Base-by-base conservation (phyloP, 2,888 invertebrate species). In the Meloe dianella region DNA sequence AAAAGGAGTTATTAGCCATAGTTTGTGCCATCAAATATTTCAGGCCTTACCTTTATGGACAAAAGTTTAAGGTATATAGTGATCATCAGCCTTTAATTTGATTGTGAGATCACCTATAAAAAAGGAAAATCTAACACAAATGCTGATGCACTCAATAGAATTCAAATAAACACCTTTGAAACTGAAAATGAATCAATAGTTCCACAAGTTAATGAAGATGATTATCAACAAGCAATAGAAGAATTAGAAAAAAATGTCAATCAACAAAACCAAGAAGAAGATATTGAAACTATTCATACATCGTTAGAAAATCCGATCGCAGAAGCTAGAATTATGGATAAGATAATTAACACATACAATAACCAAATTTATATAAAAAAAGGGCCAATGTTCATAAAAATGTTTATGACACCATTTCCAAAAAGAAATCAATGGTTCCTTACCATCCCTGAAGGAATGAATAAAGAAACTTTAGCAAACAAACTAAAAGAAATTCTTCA, bases 21-120 rank as follows among this genome's bases (percentile, higher is more conserved):
- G 60, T 70, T 7, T 68, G 66, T 65, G 60, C 63, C 3, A 27
- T 56, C 4, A 64, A 66, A 58, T 64, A 68, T 24, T 68, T 66
- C 17, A 14, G 66, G 14, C 64, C 69, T n/a, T 67, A 67, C n/a
- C 10, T 63, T 0, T 67, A 51, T 29, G 63, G 57, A 17, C n/a
- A 47, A 20, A 60, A 63, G 57, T 71, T 69, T 32, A 65, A 29
- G 17, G 29, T 65, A 66, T 75, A 79, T 3, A 84, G 82, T 0
- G 84, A 84, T 61, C 83, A 84, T 65, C 73, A 78, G 61, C 81
- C 81, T 1, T 62, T 83, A 81, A 64, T 80, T 69, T 27, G 75
- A 76, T 29, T 51, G 12, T 10, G 51, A 51, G 0, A 51, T 51
- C 75, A 22, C 10, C 0, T 51, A 51, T 12, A 51, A 51, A 22